A percentile compares a stretch with the other conserved stretches of the same genome.
These are phyloP conservation scores for Tupiocoris notatus DNA, from an alignment of 2,888 invertebrate species.

Conservation along the genomic window DNA sequence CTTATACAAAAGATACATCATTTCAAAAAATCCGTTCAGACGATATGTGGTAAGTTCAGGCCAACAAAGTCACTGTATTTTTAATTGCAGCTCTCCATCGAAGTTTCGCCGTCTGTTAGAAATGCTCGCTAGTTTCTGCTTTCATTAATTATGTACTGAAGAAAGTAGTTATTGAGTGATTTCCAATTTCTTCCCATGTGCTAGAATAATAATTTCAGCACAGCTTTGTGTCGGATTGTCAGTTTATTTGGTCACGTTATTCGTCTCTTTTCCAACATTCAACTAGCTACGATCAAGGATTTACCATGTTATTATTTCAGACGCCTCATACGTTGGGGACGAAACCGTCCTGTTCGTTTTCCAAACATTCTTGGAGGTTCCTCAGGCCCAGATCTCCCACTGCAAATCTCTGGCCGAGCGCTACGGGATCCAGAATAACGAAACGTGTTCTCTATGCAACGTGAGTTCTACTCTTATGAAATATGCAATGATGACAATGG, in stretches of 20 bases:
- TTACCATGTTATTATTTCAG: slow-evolving; percentile 11
- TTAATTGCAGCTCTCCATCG: no score
- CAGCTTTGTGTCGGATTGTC: no score
- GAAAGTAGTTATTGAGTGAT: no score
- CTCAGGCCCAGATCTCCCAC: slow-evolving; percentile 4
- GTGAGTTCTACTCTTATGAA: slow-evolving; percentile 3
- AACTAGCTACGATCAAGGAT: no score
- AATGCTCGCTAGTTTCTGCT: no score
- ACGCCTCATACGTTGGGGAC: slow-evolving; percentile 20
- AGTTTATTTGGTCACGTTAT: no score
- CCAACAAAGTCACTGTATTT: no score
- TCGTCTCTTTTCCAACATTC: no score
- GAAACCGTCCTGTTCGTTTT: slow-evolving; percentile 19
- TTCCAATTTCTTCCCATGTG: no score
- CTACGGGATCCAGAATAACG: slow-evolving; percentile 15
- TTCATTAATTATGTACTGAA: slow-evolving; percentile 57
- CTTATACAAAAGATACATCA: slow-evolving; percentile 25
- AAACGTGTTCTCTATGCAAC: neutral
- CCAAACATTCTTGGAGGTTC: slow-evolving; percentile 9
- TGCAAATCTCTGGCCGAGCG: slow-evolving; percentile 6
- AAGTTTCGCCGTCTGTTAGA: no score
- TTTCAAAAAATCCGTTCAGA: slow-evolving; percentile 47
- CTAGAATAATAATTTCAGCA: no score
- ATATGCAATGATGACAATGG: no score
- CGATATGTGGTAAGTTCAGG: slow-evolving; percentile 49